Evolutionary conservation across 2,888 invertebrate species (phyloP).

Genomic region (Salpingus planirostris): DNA sequence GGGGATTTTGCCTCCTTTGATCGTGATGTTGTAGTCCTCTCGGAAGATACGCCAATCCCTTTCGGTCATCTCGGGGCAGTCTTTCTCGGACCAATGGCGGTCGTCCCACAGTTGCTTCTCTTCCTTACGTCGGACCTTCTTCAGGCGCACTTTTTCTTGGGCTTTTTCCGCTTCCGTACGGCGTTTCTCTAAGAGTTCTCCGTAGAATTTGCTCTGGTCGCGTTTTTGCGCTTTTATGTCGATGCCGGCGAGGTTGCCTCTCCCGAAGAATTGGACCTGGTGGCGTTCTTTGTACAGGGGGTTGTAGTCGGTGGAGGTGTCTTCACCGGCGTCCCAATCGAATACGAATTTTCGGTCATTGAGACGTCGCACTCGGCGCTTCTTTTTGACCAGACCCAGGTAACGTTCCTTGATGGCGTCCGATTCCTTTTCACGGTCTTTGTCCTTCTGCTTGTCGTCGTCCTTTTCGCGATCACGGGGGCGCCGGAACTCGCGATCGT

Average conservation of each 20-base stretch:
- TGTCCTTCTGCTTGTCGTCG: conserved; percentile 52
- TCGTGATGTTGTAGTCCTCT: conserved; percentile 97
- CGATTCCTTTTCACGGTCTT: conserved; percentile 86
- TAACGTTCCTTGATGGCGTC: conserved; percentile 96
- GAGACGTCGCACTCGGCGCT: conserved; percentile 80
- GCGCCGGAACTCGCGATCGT: conserved; percentile 37
- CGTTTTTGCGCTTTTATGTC: conserved; percentile 94
- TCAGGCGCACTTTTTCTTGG: conserved; percentile 87
- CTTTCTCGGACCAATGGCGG: conserved; percentile 97
- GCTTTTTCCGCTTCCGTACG: conserved; percentile 95
- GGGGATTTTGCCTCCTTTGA: conserved; percentile 95
- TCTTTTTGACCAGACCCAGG: conserved; percentile 87
- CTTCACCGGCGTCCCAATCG: conserved; percentile 99
- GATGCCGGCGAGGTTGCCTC: conserved; percentile 96
- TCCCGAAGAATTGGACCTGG: conserved; percentile 95
- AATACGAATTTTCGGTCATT: conserved; percentile 99
- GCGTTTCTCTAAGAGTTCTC: conserved; percentile 86
- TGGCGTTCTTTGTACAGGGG: conserved; percentile 93
- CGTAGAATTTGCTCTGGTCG: conserved; percentile 96
- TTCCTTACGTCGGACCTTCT: conserved; percentile 89
- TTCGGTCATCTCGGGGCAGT: conserved; percentile 91
- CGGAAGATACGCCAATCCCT: conserved; percentile 99
- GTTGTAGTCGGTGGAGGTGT: conserved; percentile 97
- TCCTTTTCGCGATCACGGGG: conserved; percentile 44
- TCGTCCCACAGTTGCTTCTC: conserved; percentile 99